These are phyloP conservation scores for Helicolenus hilgendorfi DNA, from an alignment of 2,797 vertebrate species.

Conservation along the genomic window DNA sequence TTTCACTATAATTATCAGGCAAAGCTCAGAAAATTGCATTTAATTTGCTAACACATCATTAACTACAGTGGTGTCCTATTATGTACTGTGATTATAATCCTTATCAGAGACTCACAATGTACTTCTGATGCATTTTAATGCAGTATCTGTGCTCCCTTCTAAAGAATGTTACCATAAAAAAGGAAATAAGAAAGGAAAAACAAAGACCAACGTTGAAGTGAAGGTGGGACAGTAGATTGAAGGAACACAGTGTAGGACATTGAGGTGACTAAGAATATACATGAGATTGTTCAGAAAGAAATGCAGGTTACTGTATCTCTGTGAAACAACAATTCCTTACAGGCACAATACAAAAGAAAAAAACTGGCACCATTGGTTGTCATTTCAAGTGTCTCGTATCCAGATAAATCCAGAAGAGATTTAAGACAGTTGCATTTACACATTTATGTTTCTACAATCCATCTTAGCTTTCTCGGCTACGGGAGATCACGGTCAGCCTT, in stretches of 20 bases:
- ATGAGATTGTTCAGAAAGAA: not conserved
- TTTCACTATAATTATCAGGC: slow-evolving; percentile 19
- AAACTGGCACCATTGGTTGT: not conserved
- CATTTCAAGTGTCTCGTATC: not conserved
- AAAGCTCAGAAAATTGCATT: slow-evolving; percentile 24
- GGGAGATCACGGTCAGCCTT: not conserved
- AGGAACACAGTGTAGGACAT: not conserved
- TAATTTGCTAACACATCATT: slow-evolving; percentile 24
- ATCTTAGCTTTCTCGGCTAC: not conserved
- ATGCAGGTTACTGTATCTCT: not conserved
- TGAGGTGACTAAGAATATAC: not conserved
- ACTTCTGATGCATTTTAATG: not conserved
- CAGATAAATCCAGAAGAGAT: not conserved
- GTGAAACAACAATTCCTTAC: not conserved
- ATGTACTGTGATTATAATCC: not conserved
- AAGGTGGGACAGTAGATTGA: not conserved
- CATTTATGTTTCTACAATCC: not conserved
- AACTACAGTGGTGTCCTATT: slow-evolving; percentile 5
- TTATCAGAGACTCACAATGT: not conserved
- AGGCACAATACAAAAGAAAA: not conserved
- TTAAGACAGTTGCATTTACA: not conserved
- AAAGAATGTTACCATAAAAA: not conserved
- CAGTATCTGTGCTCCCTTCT: not conserved
- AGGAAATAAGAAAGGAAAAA: too few relatives aligned
- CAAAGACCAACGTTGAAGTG: not conserved